Evolutionary conservation across 2,888 invertebrate species (phyloP).

Genomic region (Leucophenga maculata): DNA sequence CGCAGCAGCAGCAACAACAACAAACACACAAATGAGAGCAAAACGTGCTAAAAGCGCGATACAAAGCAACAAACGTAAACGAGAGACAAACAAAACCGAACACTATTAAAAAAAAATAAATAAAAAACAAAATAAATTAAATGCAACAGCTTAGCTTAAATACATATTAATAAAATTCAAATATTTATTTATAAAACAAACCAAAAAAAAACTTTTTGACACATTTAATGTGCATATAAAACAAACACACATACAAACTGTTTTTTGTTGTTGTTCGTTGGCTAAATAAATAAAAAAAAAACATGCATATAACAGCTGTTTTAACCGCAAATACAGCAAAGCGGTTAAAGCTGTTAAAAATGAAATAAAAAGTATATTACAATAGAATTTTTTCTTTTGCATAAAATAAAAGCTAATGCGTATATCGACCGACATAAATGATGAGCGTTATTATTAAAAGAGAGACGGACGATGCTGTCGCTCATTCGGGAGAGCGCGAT

Average conservation of each 20-base stretch:
- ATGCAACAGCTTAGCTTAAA: not conserved
- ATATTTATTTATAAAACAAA: not conserved
- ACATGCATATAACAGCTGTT: conserved; percentile 23
- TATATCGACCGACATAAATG: no score
- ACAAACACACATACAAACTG: conserved; percentile 5
- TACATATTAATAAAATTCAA: not conserved
- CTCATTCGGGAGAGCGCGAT: no score
- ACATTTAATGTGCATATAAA: no score
- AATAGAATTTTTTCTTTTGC: not conserved
- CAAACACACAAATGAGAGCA: no score
- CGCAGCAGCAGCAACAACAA: no score
- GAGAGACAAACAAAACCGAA: no score
- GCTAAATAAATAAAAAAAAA: conserved; percentile 23
- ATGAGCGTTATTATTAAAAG: no score
- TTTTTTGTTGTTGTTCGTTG: conserved; percentile 18
- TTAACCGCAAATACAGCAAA: conserved; percentile 29
- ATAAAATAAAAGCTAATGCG: no score
- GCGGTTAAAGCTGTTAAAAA: conserved; percentile 32
- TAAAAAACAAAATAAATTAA: no score
- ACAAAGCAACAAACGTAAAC: not conserved
- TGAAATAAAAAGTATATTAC: conserved; percentile 34
- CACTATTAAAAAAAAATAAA: not conserved
- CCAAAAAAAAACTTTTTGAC: no score
- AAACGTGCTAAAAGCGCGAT: no score
- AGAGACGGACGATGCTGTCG: no score